phyloP scores from a whole-genome alignment of 2,888 invertebrate species.

The Nebria brevicollis region DNA sequence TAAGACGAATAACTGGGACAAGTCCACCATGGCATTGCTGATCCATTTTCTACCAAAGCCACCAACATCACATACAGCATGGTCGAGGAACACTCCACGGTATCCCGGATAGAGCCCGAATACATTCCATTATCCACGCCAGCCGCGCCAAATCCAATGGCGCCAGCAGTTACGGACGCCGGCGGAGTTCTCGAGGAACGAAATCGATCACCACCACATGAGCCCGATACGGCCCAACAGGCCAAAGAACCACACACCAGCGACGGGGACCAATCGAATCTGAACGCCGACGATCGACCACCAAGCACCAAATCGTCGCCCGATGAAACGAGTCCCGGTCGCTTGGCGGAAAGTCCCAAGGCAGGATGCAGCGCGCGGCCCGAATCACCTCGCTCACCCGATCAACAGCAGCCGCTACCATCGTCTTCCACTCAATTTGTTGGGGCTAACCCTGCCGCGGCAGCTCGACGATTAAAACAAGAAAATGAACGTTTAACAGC shows the following conservation, averaged over 20 bases:
- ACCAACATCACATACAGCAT: constrained; percentile 5
- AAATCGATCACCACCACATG: constrained; percentile 9
- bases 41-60: background rate
- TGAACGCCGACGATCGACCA: background rate
- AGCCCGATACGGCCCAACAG: background rate
- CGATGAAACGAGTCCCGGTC: constrained; percentile 6
- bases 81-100: constrained; percentile 22
- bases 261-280: constrained; percentile 10
- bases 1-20: background rate
- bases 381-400: constrained; percentile 22
- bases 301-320: constrained; percentile 10
- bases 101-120: constrained; percentile 13
- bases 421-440: constrained; percentile 22
- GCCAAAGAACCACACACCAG: background rate
- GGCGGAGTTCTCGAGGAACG: background rate
- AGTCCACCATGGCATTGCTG: constrained; percentile 15
- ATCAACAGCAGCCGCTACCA: background rate
- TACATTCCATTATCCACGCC: constrained; percentile 8
- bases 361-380: constrained; percentile 16
- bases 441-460: constrained; percentile 61
- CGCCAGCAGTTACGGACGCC: constrained; percentile 12
- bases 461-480: constrained; percentile 72
- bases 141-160: background rate
- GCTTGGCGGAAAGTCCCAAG: constrained; percentile 20
- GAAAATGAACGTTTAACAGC: constrained; percentile 83